These are phyloP conservation scores for Clarias laeviceps DNA, from an alignment of 2,797 vertebrate species.

Conservation along the genomic window DNA sequence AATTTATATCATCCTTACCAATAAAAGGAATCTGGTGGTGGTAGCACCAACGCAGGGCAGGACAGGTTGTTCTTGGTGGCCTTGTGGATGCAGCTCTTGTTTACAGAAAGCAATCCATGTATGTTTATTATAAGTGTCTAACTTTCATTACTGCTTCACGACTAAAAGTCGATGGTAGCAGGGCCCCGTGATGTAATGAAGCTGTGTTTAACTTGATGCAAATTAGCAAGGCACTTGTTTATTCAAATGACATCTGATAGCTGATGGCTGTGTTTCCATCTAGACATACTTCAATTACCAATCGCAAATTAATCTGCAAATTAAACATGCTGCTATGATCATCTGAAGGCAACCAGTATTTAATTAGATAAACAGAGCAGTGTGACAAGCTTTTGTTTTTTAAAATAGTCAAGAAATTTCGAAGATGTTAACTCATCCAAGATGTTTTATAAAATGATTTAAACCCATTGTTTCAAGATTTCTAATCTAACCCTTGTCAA, in stretches of 20 bases:
- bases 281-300: background rate
- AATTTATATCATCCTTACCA: no score
- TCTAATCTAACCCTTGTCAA: background rate
- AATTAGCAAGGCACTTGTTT: background rate
- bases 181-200: background rate
- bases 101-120: background rate
- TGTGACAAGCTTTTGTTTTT: background rate
- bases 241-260: background rate
- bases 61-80: no score
- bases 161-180: background rate
- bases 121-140: background rate
- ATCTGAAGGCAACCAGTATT: background rate
- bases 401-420: background rate
- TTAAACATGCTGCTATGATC: background rate
- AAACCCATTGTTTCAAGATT: background rate
- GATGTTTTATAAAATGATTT: background rate
- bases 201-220: constrained; percentile 16
- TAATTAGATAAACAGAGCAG: background rate
- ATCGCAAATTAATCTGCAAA: background rate
- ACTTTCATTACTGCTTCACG: background rate
- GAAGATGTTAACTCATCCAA: background rate
- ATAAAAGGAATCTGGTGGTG: background rate
- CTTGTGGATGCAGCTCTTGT: background rate
- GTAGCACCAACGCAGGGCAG: background rate
- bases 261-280: background rate